A percentile compares a stretch with the other conserved stretches of the same genome.
phyloP scores from a whole-genome alignment of 2,113 vertebrate genomes.

The Eurypyga helias region DNA sequence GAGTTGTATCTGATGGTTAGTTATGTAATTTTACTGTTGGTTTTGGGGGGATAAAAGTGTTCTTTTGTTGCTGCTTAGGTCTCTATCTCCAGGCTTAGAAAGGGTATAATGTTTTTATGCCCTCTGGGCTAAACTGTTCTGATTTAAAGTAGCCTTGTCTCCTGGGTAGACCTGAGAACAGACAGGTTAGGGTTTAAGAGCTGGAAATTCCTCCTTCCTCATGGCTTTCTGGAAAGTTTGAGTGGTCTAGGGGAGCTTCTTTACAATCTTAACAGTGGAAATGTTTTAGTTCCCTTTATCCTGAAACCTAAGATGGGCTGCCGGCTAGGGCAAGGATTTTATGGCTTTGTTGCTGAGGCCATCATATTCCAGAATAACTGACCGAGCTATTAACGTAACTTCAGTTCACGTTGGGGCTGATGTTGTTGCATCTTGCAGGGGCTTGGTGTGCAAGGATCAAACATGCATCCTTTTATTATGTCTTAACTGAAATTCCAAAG shows the following conservation, averaged over 20 bases:
- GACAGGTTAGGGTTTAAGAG: not conserved
- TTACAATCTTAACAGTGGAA: not conserved
- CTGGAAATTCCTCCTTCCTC: not conserved
- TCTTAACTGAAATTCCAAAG: not conserved
- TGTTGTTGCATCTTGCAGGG: too few relatives aligned
- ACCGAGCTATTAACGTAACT: not conserved
- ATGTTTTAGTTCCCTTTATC: not conserved
- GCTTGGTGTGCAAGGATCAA: not conserved
- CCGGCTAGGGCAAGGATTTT: too few relatives aligned
- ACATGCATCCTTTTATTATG: not conserved
- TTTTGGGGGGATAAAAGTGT: too few relatives aligned
- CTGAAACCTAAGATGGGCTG: not conserved
- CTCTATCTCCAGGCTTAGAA: not conserved
- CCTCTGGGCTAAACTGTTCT: not conserved
- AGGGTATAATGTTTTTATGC: not conserved
- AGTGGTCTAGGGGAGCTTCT: not conserved
- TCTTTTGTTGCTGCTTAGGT: accelerated
- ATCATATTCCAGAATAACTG: not conserved
- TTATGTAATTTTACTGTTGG: not conserved
- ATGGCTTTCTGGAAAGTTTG: not conserved
- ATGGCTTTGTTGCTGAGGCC: not conserved
- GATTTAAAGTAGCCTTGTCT: not conserved
- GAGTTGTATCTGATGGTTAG: not conserved
- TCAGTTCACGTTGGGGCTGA: not conserved
- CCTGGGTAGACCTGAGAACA: not conserved